phyloP scores from a whole-genome alignment of 2,888 invertebrate species.

The Drosophila lacicola region DNA sequence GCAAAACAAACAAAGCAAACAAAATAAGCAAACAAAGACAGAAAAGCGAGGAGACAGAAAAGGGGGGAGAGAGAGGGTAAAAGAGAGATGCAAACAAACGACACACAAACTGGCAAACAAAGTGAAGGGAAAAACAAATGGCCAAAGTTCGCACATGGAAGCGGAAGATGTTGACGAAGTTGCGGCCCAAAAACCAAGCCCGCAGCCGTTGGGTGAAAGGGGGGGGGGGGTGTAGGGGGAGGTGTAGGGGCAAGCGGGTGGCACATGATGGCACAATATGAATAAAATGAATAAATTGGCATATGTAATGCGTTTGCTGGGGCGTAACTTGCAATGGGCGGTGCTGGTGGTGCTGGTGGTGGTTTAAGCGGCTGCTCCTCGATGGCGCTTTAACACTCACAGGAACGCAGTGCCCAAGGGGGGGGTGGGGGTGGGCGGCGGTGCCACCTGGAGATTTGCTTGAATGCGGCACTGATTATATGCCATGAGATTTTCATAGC shows the following conservation, averaged over 20 bases:
- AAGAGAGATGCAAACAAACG: slow-evolving; percentile 42
- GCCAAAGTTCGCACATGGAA: slow-evolving; percentile 55
- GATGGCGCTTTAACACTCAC: slow-evolving; percentile 13
- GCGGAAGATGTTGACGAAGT: slow-evolving; percentile 51
- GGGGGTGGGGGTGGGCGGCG: background rate
- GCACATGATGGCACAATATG: slow-evolving; percentile 66
- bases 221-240: background rate
- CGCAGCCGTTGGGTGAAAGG: background rate
- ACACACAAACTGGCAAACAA: slow-evolving; percentile 54
- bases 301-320: slow-evolving; percentile 75
- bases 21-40: slow-evolving; percentile 25
- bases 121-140: slow-evolving; percentile 59
- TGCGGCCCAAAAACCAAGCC: slow-evolving; percentile 35
- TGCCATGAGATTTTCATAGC: slow-evolving; percentile 70
- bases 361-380: slow-evolving; percentile 4
- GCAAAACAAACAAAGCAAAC: slow-evolving; percentile 58
- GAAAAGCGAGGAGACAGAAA: background rate
- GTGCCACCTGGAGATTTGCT: slow-evolving; percentile 69
- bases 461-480: slow-evolving; percentile 75
- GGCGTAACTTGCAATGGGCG: slow-evolving; percentile 7
- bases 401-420: background rate
- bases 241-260: background rate
- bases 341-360: no score
- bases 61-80: background rate
- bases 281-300: slow-evolving; percentile 79